Evolutionary conservation across 2,113 vertebrate species (phyloP).

Genomic region (Sturnira hondurensis): DNA sequence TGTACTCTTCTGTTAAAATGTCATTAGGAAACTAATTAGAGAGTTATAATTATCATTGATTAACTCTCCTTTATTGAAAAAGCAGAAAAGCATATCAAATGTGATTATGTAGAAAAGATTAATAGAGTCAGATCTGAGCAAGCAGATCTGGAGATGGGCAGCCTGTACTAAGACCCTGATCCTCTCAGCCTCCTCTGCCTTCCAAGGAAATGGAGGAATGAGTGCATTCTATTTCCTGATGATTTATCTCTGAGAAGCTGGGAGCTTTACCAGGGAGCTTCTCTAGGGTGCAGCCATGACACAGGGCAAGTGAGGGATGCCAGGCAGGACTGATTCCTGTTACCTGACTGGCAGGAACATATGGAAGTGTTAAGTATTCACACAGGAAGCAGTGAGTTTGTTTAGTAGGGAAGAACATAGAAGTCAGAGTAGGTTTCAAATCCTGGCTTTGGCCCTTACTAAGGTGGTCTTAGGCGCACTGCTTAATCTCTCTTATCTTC

Average conservation of each 20-base stretch:
- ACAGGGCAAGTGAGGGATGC: neutral
- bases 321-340: neutral
- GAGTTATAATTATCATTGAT: slow-evolving; percentile 71
- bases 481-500: neutral
- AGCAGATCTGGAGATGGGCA: slow-evolving; percentile 8
- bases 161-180: neutral
- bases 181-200: neutral
- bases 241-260: neutral
- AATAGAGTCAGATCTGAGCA: slow-evolving; percentile 15
- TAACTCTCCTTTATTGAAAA: slow-evolving; percentile 41
- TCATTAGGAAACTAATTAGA: slow-evolving; percentile 74
- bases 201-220: neutral
- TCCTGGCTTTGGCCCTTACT: neutral
- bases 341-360: neutral
- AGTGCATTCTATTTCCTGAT: neutral
- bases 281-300: neutral
- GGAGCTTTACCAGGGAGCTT: neutral
- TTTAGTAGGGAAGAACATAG: neutral
- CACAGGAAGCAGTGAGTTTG: neutral
- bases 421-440: neutral
- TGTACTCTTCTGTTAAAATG: slow-evolving; percentile 43
- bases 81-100: slow-evolving; percentile 37
- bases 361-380: neutral
- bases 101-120: slow-evolving; percentile 43
- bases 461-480: neutral